These are phyloP conservation scores for Cheiracanthium punctorium DNA, from an alignment of 2,888 invertebrate genomes.

Conservation along the genomic window DNA sequence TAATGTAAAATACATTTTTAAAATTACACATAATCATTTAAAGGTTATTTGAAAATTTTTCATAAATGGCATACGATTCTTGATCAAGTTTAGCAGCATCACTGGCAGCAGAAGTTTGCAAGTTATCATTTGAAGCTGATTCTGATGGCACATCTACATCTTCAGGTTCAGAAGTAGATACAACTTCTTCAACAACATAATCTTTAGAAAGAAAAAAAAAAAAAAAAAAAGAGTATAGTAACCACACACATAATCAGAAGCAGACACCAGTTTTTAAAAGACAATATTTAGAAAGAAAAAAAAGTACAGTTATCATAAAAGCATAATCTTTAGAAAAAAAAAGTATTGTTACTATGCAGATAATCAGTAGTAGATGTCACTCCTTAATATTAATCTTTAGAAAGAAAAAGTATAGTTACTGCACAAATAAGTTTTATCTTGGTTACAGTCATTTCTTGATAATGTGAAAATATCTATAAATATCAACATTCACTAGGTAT, in stretches of 20 bases:
- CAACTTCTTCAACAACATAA: slow-evolving; percentile 53
- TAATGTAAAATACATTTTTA: no score
- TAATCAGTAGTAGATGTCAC: no score
- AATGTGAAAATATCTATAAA: no score
- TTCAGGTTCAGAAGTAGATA: slow-evolving; percentile 24
- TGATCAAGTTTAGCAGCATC: neutral
- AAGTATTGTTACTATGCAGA: neutral
- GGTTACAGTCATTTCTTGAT: no score
- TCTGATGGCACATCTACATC: neutral
- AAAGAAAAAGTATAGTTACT: no score
- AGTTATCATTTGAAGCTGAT: neutral
- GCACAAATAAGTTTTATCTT: no score
- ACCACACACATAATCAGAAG: neutral
- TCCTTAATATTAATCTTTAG: no score
- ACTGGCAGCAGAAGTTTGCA: neutral
- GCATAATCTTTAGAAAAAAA: slow-evolving; percentile 27
- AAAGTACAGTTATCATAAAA: no score
- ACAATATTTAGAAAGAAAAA: no score
- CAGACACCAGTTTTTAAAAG: no score
- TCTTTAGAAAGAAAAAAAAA: slow-evolving; percentile 26
- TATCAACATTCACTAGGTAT: no score
- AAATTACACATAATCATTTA: no score
- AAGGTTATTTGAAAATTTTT: neutral
- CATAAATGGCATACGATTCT: slow-evolving; percentile 19
- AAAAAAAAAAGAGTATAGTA: neutral